Evolutionary conservation across 2,797 vertebrate genomes (phyloP), one percentile per base, ranked within the genome.

Genomic region (Anolis apletophallus): DNA sequence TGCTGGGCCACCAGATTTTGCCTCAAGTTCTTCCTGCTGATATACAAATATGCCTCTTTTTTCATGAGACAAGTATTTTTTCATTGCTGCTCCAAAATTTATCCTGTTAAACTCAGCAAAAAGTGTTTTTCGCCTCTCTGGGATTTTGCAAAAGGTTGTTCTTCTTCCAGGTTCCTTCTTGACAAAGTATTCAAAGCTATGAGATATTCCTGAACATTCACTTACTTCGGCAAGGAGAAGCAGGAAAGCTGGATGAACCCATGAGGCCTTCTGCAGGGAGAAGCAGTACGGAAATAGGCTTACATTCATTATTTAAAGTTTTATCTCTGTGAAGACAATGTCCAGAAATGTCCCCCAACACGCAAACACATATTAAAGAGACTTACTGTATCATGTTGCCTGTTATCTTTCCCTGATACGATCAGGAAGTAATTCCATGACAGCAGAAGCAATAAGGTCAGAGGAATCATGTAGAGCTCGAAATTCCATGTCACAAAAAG

Each of bases 401-500:
- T 97, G 88, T 97, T 99, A 93, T 99, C 98, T 96, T 98, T 99
- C 92, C 98, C 98, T 80, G 98, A 98, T 86, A 96, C 89, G 68
- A 99, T 98, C 95, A 99, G 97, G 95, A 98, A 96, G 94, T 99
- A 99, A 97, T 99, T 99, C 98, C 98, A 99, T 88, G 95, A 97
- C 96, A 99, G 92, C 46, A 98, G 97, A 88, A 98, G 94, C 95
- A 99, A 94, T 94, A 99, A 93, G 88, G 96, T 96, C 95, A 99
- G 94, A 10, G 99, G 99, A 95, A 99, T 97, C 98, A 99, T 98
- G 95, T 99, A 99, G 94, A 99, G 97, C 95, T 99, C 99, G 95
- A 99, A 99, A 97, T 99, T 99, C 99, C 99, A 99, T 89, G 99
- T 98, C 73, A 98, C 96, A 85, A 99, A 92, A 89, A 99, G 97